phyloP scores from a whole-genome alignment of 1,140 invertebrate species.

The Penaeus indicus region DNA sequence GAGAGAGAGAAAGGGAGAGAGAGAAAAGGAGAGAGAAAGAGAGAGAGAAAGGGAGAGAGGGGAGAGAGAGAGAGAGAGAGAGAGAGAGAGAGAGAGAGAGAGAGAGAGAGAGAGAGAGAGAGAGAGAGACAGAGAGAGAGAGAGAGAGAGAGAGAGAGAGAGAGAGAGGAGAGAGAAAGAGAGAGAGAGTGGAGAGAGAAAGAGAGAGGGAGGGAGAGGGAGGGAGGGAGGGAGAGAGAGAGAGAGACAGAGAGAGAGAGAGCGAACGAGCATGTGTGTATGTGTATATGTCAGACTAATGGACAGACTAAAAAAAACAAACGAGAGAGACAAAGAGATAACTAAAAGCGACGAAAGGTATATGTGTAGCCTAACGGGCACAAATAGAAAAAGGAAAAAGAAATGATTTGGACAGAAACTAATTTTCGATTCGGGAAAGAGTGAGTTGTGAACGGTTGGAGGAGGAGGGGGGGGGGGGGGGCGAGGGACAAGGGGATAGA shows the following conservation, averaged over 20 bases:
- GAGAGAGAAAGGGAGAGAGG: too few species aligned
- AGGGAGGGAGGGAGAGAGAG: not conserved
- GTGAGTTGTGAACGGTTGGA: not conserved
- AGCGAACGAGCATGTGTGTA: not conserved
- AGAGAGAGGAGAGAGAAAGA: not conserved
- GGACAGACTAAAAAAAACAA: not conserved
- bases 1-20: not conserved
- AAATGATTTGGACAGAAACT: not conserved
- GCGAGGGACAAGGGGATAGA: slow-evolving; percentile 5
- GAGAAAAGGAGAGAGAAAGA: not conserved
- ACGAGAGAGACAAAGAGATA: not conserved
- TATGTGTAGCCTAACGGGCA: not conserved
- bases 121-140: not conserved
- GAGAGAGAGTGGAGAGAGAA: not conserved
- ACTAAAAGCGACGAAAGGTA: not conserved
- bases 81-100: slow-evolving; percentile 22
- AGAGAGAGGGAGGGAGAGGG: not conserved
- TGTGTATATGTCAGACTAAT: not conserved
- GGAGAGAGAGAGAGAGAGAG: not conserved
- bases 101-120: slow-evolving; percentile 10
- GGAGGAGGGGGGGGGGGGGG: not conserved
- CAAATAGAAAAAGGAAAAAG: not conserved
- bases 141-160: slow-evolving; percentile 21
- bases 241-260: not conserved
- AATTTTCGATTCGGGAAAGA: too few species aligned